Conservation (phyloP, 2,113 vertebrate species). For the Poeciliopsis occidentalis region DNA sequence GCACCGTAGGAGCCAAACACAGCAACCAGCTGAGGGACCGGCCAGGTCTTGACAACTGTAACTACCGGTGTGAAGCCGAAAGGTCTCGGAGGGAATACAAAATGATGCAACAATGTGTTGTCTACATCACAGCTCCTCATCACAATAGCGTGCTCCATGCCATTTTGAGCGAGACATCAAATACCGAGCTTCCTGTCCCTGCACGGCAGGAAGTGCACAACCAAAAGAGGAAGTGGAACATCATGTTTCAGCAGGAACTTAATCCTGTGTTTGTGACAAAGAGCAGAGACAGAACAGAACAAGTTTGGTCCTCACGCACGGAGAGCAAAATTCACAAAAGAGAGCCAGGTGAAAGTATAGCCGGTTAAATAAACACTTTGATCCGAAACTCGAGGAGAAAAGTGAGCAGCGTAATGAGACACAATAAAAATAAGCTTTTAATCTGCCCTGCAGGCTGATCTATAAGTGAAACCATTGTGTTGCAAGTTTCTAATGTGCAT, state of each 20-base stretch:
- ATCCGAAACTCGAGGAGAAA: slow-evolving; percentile 1
- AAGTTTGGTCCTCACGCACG: slow-evolving; percentile 22
- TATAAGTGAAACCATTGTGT: slow-evolving; percentile 43
- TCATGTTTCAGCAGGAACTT: slow-evolving; percentile 62
- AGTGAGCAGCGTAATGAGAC: not conserved
- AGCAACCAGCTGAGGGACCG: slow-evolving; percentile 15
- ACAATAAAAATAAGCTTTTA: slow-evolving; percentile 28
- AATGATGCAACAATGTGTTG: slow-evolving; percentile 1
- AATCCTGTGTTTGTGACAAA: slow-evolving; percentile 56
- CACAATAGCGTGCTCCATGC: slow-evolving; percentile 13
- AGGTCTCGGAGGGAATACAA: not conserved
- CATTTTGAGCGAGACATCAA: slow-evolving; percentile 23
- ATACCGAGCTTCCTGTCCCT: slow-evolving; percentile 52
- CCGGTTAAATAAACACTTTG: not conserved
- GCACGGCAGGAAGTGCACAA: slow-evolving; percentile 59
- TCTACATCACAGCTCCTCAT: not conserved
- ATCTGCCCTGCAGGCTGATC: slow-evolving; percentile 32
- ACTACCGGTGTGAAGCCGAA: not conserved
- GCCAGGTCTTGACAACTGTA: slow-evolving; percentile 13
- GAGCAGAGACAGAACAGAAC: slow-evolving; percentile 37
- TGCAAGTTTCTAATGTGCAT: slow-evolving; percentile 1
- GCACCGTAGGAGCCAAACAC: slow-evolving; percentile 17
- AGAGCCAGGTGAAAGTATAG: not conserved
- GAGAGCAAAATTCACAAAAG: not conserved
- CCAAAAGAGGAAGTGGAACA: slow-evolving; percentile 76